A percentile compares a stretch with the other conserved stretches of the same genome.
Evolutionary conservation across 2,113 vertebrate species (phyloP).

Genomic region (Tapirus terrestris): DNA sequence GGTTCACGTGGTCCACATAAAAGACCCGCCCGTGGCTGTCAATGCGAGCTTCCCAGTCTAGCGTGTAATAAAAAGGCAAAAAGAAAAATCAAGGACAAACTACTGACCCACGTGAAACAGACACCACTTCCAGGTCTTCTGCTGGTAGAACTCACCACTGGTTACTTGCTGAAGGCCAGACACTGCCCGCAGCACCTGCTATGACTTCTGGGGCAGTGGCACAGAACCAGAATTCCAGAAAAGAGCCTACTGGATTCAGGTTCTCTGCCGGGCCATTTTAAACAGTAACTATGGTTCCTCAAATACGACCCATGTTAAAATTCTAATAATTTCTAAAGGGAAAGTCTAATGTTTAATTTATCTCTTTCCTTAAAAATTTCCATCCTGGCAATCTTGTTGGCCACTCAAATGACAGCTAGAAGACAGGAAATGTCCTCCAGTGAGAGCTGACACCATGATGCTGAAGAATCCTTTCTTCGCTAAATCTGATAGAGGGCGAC

Average conservation of each 20-base stretch:
- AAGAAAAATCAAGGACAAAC: slow-evolving; percentile 68
- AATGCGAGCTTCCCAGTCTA: slow-evolving; percentile 99
- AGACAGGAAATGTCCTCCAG: neutral
- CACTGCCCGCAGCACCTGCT: neutral
- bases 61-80: slow-evolving; percentile 76
- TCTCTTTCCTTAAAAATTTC: slow-evolving; percentile 22
- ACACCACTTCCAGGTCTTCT: slow-evolving; percentile 14
- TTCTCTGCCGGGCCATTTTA: neutral
- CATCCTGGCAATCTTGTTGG: neutral
- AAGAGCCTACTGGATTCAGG: neutral
- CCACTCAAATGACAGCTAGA: neutral
- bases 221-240: neutral
- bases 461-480: neutral
- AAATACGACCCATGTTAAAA: neutral
- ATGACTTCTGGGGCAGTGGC: neutral
- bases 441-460: neutral
- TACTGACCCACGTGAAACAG: neutral
- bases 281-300: neutral
- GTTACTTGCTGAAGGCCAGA: neutral
- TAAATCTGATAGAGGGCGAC: neutral
- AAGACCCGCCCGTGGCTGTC: slow-evolving; percentile 98
- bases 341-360: neutral
- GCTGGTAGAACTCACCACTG: slow-evolving; percentile 14
- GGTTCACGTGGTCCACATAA: slow-evolving; percentile 97
- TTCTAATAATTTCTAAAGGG: neutral